Conservation (phyloP, 1,140 invertebrate species). For the Drosophila insularis region DNA sequence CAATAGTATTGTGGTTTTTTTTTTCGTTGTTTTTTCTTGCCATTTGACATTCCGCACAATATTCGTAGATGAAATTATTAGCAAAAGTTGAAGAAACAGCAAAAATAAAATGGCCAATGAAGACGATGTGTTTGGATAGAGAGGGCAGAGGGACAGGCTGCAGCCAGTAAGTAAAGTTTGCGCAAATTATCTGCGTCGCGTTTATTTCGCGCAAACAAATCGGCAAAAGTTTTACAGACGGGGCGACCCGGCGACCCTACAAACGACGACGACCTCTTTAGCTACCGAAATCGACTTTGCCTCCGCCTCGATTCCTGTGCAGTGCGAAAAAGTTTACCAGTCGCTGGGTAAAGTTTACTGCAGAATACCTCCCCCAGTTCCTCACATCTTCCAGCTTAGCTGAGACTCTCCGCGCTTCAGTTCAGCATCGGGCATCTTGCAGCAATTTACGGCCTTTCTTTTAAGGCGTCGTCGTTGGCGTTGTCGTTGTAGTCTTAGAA, state of each 20-base stretch:
- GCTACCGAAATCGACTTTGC: not conserved
- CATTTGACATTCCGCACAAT: not conserved
- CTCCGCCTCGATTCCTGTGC: slow-evolving; percentile 15
- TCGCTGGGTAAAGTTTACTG: slow-evolving; percentile 46
- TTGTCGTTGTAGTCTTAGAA: slow-evolving; percentile 15
- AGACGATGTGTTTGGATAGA: not conserved
- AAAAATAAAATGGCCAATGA: not conserved
- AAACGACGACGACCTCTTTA: slow-evolving; percentile 18
- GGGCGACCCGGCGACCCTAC: slow-evolving; percentile 45
- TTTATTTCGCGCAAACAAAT: slow-evolving; percentile 80
- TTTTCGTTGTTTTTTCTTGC: not conserved
- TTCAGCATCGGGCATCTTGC: slow-evolving; percentile 65
- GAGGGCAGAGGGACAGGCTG: slow-evolving; percentile 8
- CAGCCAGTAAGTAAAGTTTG: slow-evolving; percentile 36
- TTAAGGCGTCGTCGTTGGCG: slow-evolving; percentile 9
- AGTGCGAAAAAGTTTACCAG: slow-evolving; percentile 64
- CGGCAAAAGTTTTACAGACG: slow-evolving; percentile 70
- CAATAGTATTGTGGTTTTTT: not conserved
- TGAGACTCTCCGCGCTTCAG: slow-evolving; percentile 1
- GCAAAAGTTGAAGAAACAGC: slow-evolving; percentile 1
- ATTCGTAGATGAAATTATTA: slow-evolving; percentile 3
- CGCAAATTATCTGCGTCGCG: slow-evolving; percentile 79
- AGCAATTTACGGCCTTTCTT: slow-evolving; percentile 73
- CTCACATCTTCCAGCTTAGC: not conserved
- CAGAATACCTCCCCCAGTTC: slow-evolving; percentile 4